phyloP scores from a whole-genome alignment of 1,140 invertebrate species.

The Copidosoma floridanum region DNA sequence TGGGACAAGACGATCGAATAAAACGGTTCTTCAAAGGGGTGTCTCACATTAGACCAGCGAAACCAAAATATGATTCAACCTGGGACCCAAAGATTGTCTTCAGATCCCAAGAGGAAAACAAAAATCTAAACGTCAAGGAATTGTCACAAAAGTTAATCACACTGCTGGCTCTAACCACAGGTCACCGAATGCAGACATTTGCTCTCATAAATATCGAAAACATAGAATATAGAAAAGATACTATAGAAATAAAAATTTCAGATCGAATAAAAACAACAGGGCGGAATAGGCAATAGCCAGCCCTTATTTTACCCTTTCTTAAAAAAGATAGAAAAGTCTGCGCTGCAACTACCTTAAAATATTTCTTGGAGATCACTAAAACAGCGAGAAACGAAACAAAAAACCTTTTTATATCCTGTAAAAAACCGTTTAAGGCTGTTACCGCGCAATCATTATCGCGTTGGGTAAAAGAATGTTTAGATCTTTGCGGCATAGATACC shows the following conservation, averaged over 20 bases:
- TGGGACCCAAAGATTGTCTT: slow-evolving; percentile 27
- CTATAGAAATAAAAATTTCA: slow-evolving; percentile 16
- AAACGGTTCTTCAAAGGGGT: slow-evolving; percentile 26
- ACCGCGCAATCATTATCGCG: not conserved
- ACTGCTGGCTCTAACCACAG: slow-evolving; percentile 29
- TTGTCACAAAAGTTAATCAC: slow-evolving; percentile 28
- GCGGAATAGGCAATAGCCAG: not conserved
- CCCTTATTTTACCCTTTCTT: not conserved
- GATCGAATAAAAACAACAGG: slow-evolving; percentile 2
- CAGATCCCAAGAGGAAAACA: not conserved
- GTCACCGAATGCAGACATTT: slow-evolving; percentile 27
- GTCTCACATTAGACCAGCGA: not conserved
- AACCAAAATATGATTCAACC: slow-evolving; percentile 22
- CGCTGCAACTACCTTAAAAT: not conserved
- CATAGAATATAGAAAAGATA: not conserved
- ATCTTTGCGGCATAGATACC: not conserved
- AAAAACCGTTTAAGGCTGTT: not conserved
- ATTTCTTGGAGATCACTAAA: not conserved
- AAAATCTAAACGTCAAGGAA: slow-evolving; percentile 14
- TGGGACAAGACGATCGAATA: slow-evolving; percentile 14
- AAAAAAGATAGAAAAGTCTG: not conserved
- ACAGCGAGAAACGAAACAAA: not conserved
- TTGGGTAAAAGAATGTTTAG: not conserved
- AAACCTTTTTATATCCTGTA: not conserved
- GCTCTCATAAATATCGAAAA: slow-evolving; percentile 11